Base-by-base conservation (phyloP, 2,113 vertebrate species). In the Dolichotis patagonum region DNA sequence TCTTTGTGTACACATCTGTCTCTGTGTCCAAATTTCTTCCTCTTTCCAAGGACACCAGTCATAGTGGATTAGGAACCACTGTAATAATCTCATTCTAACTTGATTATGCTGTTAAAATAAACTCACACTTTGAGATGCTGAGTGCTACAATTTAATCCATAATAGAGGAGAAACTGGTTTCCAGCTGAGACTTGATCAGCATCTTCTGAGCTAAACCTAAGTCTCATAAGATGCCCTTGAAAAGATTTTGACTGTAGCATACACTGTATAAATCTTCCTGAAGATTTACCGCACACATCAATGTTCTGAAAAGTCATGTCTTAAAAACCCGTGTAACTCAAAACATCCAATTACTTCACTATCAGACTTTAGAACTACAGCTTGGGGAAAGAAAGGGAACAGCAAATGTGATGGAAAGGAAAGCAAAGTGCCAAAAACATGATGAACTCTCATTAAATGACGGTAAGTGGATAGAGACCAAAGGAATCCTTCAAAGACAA, bases 271-370 rank as follows among this genome's bases (percentile, higher is more conserved):
- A n/a, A 82, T 46, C 43, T 93, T 78, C 87, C 56, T 43, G 30
- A 80, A 84, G 13, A 80, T 58, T 65, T 5, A 35, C 35, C 9
- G 16, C 16, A 35, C 22, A 28, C 67, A 65, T 46, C 58, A 69
- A 52, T 9, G 77, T 56, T 87, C 82, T 93, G 52, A 77, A 17
- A 80, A 93, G 24, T 65, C n/a, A 88, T 62, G 3, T 2, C 46
- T n/a, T 73, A 81, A 93, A 85, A 95, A 43, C 3, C 32, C 38
- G 12, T 75, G 89, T 89, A 71, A 41, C 26, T 69, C 14, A 9
- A 90, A 93, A 71, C 54, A 87, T 96, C 16, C 83, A 71, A 84
- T 90, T 80, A 69, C 49, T 86, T 67, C 63, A 85, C 56, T 78
- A 7, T 41, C 16, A 63, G 60, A 63, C 12, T 4, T 32, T 87